Evolutionary conservation across 2,888 invertebrate species (phyloP).

Genomic region (Catocala sponsa): DNA sequence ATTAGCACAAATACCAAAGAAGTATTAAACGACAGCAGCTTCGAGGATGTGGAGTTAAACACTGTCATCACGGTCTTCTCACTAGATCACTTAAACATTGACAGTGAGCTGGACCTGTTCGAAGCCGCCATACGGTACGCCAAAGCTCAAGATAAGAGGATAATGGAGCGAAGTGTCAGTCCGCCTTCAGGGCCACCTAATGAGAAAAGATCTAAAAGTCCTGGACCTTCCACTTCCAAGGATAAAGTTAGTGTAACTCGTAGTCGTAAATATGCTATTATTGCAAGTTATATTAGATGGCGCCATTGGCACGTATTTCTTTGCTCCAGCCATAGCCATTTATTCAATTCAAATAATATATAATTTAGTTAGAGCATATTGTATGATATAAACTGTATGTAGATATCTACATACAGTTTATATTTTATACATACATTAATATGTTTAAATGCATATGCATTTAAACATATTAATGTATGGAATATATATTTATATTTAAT

Average conservation of each 20-base stretch:
- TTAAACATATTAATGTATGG: no score
- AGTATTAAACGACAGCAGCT: slow-evolving; percentile 92
- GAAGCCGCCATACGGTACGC: slow-evolving; percentile 90
- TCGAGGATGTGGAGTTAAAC: slow-evolving; percentile 92
- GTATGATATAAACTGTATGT: no score
- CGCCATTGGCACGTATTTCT: neutral
- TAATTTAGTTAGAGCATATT: no score
- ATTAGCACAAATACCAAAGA: slow-evolving; percentile 93
- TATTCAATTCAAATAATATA: no score
- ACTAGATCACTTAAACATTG: slow-evolving; percentile 91
- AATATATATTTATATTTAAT: no score
- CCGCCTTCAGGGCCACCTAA: slow-evolving; percentile 64
- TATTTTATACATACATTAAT: no score
- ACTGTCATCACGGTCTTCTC: slow-evolving; percentile 93
- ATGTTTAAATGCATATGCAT: no score
- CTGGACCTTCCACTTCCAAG: slow-evolving; percentile 76
- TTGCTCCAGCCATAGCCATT: no score
- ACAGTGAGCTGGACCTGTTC: slow-evolving; percentile 93
- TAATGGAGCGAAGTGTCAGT: slow-evolving; percentile 64
- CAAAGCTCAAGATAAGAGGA: slow-evolving; percentile 74
- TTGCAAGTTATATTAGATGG: neutral
- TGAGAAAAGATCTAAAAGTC: slow-evolving; percentile 70
- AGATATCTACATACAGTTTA: no score
- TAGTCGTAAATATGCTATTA: slow-evolving; percentile 1
- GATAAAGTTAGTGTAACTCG: slow-evolving; percentile 48